Percentiles rank a stretch among this genome's conserved stretches.
These are phyloP conservation scores for Macrocentrus cingulum DNA, from an alignment of 1,140 invertebrate genomes.

Conservation along the genomic window DNA sequence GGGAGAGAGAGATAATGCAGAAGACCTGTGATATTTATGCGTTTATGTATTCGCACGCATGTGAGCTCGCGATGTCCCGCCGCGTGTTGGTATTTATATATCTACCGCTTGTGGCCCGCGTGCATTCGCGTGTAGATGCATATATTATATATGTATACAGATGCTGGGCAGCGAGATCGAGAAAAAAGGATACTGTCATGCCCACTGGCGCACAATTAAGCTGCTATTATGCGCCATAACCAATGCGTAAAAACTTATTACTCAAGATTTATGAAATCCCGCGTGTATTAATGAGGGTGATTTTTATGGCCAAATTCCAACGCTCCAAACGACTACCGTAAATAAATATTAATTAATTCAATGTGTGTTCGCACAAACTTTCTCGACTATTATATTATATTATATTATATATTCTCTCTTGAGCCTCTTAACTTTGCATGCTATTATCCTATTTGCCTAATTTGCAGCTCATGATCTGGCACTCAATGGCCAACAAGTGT, in stretches of 20 bases:
- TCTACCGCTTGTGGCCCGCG: constrained; percentile 28
- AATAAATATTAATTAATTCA: constrained; percentile 30
- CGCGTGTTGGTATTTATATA: constrained; percentile 44
- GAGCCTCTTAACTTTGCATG: no score
- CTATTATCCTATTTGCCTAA: no score
- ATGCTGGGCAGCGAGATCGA: constrained; percentile 5
- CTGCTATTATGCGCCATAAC: constrained; percentile 40
- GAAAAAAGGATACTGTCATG: constrained; percentile 26
- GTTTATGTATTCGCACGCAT: constrained; percentile 45
- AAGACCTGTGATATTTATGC: constrained; percentile 42
- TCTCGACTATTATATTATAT: background rate
- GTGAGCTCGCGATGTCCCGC: constrained; percentile 32
- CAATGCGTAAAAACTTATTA: constrained; percentile 45
- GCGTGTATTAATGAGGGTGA: constrained; percentile 42
- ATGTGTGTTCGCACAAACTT: background rate
- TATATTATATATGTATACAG: constrained; percentile 11
- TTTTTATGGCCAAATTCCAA: constrained; percentile 40
- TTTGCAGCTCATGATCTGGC: no score
- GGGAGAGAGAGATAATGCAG: constrained; percentile 16
- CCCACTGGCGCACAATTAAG: constrained; percentile 40
- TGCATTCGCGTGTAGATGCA: constrained; percentile 2
- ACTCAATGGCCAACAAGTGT: no score
- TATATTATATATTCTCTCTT: background rate
- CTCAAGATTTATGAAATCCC: constrained; percentile 44
- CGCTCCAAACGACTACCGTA: constrained; percentile 29